Evolutionary conservation across 1,140 invertebrate species (phyloP).

Genomic region (Diabrotica virgifera): DNA sequence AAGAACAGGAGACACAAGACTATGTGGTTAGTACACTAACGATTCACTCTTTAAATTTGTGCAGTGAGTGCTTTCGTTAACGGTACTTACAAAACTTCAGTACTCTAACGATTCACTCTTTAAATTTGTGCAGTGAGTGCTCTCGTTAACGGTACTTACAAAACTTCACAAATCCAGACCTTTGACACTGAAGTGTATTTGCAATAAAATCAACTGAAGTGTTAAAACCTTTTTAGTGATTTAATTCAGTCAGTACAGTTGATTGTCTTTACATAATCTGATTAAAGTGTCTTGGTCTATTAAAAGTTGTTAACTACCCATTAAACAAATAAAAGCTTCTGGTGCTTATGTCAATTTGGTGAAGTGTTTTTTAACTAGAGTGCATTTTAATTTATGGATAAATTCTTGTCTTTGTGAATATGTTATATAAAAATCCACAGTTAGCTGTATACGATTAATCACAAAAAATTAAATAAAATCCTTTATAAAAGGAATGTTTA

Average conservation of each 20-base stretch:
- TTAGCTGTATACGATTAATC: too few relatives aligned
- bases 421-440: too few relatives aligned
- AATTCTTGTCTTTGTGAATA: too few relatives aligned
- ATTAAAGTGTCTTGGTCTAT: neutral
- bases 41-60: constrained; percentile 14
- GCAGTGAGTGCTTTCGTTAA: neutral
- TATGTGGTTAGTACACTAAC: constrained; percentile 73
- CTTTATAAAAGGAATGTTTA: too few relatives aligned
- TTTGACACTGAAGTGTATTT: neutral
- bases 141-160: constrained; percentile 1
- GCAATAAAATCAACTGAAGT: constrained; percentile 10
- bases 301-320: too few relatives aligned
- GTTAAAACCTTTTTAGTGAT: constrained; percentile 7
- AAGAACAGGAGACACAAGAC: constrained; percentile 96
- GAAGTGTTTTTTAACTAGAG: too few relatives aligned
- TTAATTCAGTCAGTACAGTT: neutral
- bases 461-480: too few relatives aligned
- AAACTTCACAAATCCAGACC: constrained; percentile 11
- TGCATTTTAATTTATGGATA: too few relatives aligned
- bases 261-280: neutral
- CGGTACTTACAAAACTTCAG: constrained; percentile 12
- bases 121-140: constrained; percentile 15
- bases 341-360: too few relatives aligned
- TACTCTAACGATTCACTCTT: too few relatives aligned
- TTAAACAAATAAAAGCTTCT: too few relatives aligned